phyloP scores from a whole-genome alignment of 2,797 vertebrate species.

The Ctenopoma kingsleyae region DNA sequence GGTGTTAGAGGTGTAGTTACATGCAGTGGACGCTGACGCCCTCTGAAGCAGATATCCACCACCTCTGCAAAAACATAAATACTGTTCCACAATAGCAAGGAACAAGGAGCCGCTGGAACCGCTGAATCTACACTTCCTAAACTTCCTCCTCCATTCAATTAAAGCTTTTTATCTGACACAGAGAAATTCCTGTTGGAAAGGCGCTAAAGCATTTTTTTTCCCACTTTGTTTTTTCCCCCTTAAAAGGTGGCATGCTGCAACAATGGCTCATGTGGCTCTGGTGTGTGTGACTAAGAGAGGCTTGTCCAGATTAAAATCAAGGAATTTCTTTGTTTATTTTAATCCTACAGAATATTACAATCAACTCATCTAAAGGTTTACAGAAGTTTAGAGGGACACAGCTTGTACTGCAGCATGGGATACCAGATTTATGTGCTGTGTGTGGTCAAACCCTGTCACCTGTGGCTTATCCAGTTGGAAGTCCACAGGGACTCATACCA shows the following conservation, averaged over 20 bases:
- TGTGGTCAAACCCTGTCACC: conserved; percentile 14
- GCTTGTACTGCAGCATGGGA: neutral
- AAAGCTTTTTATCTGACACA: conserved; percentile 78
- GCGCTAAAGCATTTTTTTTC: conserved; percentile 55
- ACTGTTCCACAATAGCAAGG: conserved; percentile 67
- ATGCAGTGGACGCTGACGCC: conserved; percentile 27
- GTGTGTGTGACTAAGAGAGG: conserved; percentile 7
- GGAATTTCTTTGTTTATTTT: conserved; percentile 65
- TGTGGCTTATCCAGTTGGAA: conserved; percentile 21
- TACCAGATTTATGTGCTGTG: neutral
- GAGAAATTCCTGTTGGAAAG: conserved; percentile 78
- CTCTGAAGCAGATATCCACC: conserved; percentile 57
- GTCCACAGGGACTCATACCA: conserved; percentile 19
- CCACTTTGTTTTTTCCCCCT: conserved; percentile 51
- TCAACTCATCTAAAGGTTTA: conserved; percentile 9
- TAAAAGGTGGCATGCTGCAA: conserved; percentile 52
- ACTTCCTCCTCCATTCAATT: conserved; percentile 85
- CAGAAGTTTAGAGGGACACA: neutral
- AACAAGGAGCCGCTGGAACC: conserved; percentile 59
- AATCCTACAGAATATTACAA: conserved; percentile 14
- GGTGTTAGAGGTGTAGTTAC: conserved; percentile 15
- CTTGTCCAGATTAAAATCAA: conserved; percentile 45
- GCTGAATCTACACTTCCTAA: conserved; percentile 80
- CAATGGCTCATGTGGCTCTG: conserved; percentile 62
- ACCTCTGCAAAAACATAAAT: conserved; percentile 74